phyloP scores from a whole-genome alignment of 2,797 vertebrate genomes.

The Falco columbarius region DNA sequence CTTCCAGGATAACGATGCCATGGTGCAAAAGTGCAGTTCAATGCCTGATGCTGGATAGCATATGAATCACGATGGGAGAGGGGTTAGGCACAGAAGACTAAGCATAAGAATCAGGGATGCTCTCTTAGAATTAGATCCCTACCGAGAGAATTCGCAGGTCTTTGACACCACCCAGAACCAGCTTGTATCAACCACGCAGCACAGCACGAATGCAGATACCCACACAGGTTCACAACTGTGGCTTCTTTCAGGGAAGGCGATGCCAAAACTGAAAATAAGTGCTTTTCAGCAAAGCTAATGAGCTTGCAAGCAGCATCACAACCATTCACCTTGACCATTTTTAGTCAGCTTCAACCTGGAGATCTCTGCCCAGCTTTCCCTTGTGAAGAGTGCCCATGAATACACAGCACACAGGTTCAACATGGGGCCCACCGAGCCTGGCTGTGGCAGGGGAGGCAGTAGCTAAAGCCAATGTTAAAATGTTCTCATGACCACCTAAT shows the following conservation, averaged over 20 bases:
- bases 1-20: background rate
- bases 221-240: background rate
- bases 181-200: background rate
- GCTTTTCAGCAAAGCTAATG: background rate
- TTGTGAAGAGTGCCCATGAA: background rate
- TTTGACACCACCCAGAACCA: background rate
- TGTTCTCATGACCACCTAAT: background rate
- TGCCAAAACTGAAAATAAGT: background rate
- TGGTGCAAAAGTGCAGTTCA: background rate
- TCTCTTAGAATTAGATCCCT: background rate
- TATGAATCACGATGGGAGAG: background rate
- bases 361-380: background rate
- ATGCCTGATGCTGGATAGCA: background rate
- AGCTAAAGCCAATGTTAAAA: background rate
- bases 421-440: background rate
- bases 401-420: background rate
- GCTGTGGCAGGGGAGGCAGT: background rate
- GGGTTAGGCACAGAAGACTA: background rate
- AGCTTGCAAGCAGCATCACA: background rate
- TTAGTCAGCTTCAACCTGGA: background rate
- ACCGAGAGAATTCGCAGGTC: background rate
- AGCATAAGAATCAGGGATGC: background rate
- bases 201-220: background rate
- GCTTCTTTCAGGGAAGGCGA: background rate
- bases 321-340: background rate